A percentile compares a stretch with the other conserved stretches of the same genome.
phyloP scores from a whole-genome alignment of 2,113 vertebrate genomes.

The Chloroceryle aenea region DNA sequence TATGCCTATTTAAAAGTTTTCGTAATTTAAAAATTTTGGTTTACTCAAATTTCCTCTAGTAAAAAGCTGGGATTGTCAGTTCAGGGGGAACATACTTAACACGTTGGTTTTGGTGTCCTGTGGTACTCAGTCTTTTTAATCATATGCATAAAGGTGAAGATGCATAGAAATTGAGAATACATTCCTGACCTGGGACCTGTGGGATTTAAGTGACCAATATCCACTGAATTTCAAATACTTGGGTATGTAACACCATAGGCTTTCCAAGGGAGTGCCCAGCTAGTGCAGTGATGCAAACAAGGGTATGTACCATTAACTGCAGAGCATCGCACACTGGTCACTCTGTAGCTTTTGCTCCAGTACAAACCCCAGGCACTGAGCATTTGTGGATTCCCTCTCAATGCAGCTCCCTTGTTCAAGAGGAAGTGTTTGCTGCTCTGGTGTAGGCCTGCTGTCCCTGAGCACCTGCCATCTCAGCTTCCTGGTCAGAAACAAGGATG shows the following conservation, averaged over 20 bases:
- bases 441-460: neutral
- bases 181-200: neutral
- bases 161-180: neutral
- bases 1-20: neutral
- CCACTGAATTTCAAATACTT: neutral
- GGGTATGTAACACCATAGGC: neutral
- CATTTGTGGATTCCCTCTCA: neutral
- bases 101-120: neutral
- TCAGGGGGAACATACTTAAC: neutral
- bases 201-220: neutral
- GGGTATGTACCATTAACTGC: neutral
- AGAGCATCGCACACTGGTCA: neutral
- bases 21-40: fast-evolving
- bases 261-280: neutral
- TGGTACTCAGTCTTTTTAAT: neutral
- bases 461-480: neutral
- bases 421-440: neutral
- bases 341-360: neutral
- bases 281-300: neutral
- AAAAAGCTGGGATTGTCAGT: neutral
- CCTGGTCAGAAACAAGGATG: neutral
- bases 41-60: neutral
- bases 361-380: neutral
- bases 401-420: neutral
- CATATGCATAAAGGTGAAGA: neutral